A percentile compares a stretch with the other conserved stretches of the same genome.
Evolutionary conservation across 1,140 invertebrate species (phyloP).

Genomic region (Sweltsa coloradensis): DNA sequence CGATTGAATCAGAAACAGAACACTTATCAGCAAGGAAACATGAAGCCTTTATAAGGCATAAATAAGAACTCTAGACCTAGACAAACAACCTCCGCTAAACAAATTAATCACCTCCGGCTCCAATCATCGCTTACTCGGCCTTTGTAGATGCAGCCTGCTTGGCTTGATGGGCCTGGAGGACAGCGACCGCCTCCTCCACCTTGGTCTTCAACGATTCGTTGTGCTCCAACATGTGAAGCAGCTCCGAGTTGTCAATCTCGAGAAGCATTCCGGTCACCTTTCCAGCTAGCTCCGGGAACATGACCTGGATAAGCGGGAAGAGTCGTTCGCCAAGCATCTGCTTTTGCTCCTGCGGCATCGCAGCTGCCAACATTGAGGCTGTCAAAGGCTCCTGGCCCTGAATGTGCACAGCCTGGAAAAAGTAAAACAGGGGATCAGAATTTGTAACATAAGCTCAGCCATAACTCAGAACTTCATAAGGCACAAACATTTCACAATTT

Average conservation of each 20-base stretch:
- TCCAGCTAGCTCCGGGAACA: slow-evolving; percentile 87
- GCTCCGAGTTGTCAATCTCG: slow-evolving; percentile 97
- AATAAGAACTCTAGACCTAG: too few relatives aligned
- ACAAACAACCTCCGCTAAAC: too few relatives aligned
- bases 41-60: too few relatives aligned
- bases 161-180: slow-evolving; percentile 91
- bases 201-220: slow-evolving; percentile 91
- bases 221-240: slow-evolving; percentile 97
- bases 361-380: slow-evolving; percentile 86
- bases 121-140: slow-evolving; percentile 52
- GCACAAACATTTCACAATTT: not conserved
- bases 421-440: too few relatives aligned
- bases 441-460: slow-evolving; percentile 37
- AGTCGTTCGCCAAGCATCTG: slow-evolving; percentile 97
- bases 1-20: too few relatives aligned
- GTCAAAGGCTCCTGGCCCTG: slow-evolving; percentile 93
- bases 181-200: slow-evolving; percentile 91
- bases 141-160: slow-evolving; percentile 63
- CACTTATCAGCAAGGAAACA: too few relatives aligned
- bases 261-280: slow-evolving; percentile 99
- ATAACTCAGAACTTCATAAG: not conserved
- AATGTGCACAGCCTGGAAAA: slow-evolving; percentile 42
- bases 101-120: too few relatives aligned
- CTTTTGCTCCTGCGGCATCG: slow-evolving; percentile 91
- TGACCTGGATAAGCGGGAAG: slow-evolving; percentile 87